Base-by-base conservation (phyloP, 2,888 invertebrate species). In the Eretmocerus hayati region DNA sequence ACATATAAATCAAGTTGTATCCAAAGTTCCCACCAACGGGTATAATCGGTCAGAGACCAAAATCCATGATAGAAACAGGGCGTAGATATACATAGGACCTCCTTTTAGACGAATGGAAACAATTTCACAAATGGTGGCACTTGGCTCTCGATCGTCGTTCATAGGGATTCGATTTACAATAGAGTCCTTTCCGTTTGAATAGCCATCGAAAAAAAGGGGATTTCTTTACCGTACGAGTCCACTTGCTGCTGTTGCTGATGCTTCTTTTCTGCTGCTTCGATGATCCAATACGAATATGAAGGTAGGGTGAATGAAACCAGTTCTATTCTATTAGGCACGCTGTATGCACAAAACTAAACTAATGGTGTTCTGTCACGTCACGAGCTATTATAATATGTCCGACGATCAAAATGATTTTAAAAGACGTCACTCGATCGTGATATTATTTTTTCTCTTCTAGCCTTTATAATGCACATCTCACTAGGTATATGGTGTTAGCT, bases 111-210 rank as follows among this genome's bases (percentile, higher is more conserved):
- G 57, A 52, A 48, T 56, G 58, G 48, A 57, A 59, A 59, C 59
- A 59, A 62, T 62, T 62, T 62, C 60, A 59, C 58, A 58, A 48
- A 61, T 59, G 56, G 55, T 57, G 59, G 60, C 59, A 60, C 61
- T 62, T 62, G 60, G 48, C 49, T 43, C 46, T 32, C 21, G n/a
- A 31, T 19, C 41, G 20, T 38, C 19, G 5, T 16, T 30, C 20
- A 21, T 26, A 13, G 33, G 13, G 23, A 26, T 38, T 46, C 53
- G 50, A 53, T 53, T 53, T 53, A 53, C 55, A 53, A 55, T 55
- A 31, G 53, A n/a, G n/a, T 40, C 43, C 32, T 50, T 53, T 55
- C 53, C 51, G 39, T 55, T 43, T 51, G 43, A 53, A 50, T 55
- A 30, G 48, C 43, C 41, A 26, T 42, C 48, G 46, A 46, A 22